Evolutionary conservation across 2,888 invertebrate species (phyloP).

Genomic region (Acleris emargana): DNA sequence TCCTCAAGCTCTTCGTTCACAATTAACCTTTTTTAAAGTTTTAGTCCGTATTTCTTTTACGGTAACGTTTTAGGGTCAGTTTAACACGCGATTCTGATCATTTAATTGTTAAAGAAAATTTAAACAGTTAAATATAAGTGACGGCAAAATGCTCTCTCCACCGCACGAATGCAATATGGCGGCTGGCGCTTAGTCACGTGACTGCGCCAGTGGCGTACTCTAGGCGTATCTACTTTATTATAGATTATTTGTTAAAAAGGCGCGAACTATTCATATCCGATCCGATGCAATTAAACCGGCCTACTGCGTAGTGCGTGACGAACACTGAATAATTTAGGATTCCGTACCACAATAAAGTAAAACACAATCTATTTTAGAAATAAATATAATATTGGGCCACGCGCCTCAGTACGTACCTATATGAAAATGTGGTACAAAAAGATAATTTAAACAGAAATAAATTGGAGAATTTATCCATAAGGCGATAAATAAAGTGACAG

Average conservation of each 20-base stretch:
- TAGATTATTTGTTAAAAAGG: conserved; percentile 10
- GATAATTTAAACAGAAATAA: too few relatives aligned
- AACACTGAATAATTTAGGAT: too few relatives aligned
- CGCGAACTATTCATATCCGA: conserved; percentile 1
- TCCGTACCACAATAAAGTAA: too few relatives aligned
- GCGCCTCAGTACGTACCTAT: too few relatives aligned
- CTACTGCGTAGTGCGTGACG: too few relatives aligned
- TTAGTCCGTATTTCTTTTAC: conserved; percentile 4
- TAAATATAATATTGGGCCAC: too few relatives aligned
- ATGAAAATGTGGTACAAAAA: too few relatives aligned
- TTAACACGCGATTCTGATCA: conserved; percentile 42
- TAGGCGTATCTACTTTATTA: conserved; percentile 6
- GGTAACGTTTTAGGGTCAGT: conserved; percentile 14
- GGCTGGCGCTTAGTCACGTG: conserved; percentile 63
- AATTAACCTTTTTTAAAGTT: conserved; percentile 15
- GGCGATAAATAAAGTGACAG: too few relatives aligned
- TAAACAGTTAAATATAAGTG: conserved; percentile 32
- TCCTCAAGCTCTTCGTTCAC: conserved; percentile 38
- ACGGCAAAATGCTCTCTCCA: conserved; percentile 50
- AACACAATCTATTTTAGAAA: too few relatives aligned
- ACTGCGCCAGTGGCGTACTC: conserved; percentile 43
- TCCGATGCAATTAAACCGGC: too few relatives aligned
- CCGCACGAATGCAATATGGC: conserved; percentile 71
- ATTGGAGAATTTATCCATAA: too few relatives aligned
- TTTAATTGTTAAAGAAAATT: conserved; percentile 50